Conservation (phyloP, 2,797 vertebrate genomes). For the Pseudomugil gertrudae region DNA sequence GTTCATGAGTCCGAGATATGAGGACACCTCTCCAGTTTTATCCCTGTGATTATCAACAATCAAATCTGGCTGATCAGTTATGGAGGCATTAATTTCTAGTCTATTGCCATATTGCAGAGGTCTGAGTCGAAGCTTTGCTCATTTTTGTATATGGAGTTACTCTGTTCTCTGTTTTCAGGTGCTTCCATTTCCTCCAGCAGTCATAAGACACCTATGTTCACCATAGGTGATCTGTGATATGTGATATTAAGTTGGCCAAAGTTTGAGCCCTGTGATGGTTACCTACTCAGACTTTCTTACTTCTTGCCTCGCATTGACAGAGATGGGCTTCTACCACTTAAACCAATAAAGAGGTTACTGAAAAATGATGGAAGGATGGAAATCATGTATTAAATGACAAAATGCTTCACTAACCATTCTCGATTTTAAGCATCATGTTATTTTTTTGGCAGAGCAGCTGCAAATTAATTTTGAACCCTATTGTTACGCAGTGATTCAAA, state of each 20-base stretch:
- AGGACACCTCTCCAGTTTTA: neutral
- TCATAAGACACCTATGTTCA: too few species aligned
- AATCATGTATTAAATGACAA: neutral
- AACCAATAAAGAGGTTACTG: neutral
- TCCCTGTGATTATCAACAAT: neutral
- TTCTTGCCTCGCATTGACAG: neutral
- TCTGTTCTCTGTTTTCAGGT: too few species aligned
- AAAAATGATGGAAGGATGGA: neutral
- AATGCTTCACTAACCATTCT: neutral
- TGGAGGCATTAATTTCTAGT: neutral
- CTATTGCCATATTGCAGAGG: too few species aligned
- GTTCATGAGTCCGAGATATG: too few species aligned
- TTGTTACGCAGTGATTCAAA: neutral
- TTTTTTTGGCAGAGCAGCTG: neutral
- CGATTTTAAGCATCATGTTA: neutral
- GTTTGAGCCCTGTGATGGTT: neutral
- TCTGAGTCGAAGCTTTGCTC: too few species aligned
- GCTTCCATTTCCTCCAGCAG: too few species aligned
- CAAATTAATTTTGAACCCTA: neutral
- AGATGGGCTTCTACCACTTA: neutral
- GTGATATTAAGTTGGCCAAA: neutral
- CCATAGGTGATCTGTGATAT: too few species aligned
- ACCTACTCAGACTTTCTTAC: too few species aligned
- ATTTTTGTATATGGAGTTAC: too few species aligned
- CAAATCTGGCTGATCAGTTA: conserved; percentile 7